Evolutionary conservation across 2,888 invertebrate genomes (phyloP).

Genomic region (Neria commutata): DNA sequence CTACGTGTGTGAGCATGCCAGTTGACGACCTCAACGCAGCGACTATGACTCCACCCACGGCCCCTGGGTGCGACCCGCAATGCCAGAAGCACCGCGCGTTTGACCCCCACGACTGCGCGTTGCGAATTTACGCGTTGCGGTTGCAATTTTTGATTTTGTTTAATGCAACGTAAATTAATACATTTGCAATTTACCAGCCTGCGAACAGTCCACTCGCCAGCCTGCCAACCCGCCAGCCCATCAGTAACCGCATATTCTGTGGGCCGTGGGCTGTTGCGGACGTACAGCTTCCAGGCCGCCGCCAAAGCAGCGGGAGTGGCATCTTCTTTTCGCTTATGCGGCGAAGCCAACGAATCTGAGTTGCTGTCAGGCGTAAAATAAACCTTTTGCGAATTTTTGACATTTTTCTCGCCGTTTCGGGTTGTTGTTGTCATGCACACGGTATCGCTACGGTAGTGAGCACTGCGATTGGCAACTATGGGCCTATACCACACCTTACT

Average conservation of each 20-base stretch:
- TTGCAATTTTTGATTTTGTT: slow-evolving; percentile 24
- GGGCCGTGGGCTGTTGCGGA: neutral
- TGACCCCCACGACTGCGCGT: neutral
- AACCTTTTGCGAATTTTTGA: neutral
- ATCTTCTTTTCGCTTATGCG: neutral
- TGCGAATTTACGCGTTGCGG: slow-evolving; percentile 16
- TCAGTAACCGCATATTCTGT: neutral
- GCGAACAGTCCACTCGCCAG: neutral
- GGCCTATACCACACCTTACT: neutral
- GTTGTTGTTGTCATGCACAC: too few relatives aligned
- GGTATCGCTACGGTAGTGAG: too few relatives aligned
- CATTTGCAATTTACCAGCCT: slow-evolving; percentile 21
- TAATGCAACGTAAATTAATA: slow-evolving; percentile 34
- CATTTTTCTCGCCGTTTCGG: too few relatives aligned
- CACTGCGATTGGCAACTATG: neutral
- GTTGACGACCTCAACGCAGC: neutral
- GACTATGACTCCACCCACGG: neutral
- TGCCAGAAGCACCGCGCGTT: neutral
- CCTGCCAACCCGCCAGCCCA: neutral
- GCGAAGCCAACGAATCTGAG: neutral
- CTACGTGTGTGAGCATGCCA: neutral
- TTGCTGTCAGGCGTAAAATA: neutral
- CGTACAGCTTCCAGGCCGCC: neutral
- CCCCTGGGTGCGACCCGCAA: neutral
- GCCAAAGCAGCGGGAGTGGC: neutral